These are phyloP conservation scores for Nycticorax nycticorax DNA, from an alignment of 2,113 vertebrate species.

Conservation along the genomic window DNA sequence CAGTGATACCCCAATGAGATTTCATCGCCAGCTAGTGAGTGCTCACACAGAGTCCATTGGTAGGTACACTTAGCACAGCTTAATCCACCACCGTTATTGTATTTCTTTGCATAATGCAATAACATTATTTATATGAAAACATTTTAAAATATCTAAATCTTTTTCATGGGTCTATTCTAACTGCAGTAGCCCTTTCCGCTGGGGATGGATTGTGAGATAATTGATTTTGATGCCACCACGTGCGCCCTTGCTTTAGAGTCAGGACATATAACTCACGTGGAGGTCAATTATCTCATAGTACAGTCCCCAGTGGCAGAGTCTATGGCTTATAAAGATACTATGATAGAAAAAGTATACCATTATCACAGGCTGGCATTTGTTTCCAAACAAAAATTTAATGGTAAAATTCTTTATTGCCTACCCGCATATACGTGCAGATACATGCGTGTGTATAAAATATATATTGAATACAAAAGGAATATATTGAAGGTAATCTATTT, in stretches of 20 bases:
- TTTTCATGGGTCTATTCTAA: slow-evolving; percentile 17
- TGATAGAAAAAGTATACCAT: background rate
- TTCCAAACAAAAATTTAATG: background rate
- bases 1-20: background rate
- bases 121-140: slow-evolving; percentile 17
- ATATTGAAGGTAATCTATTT: background rate
- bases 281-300: slow-evolving; percentile 56
- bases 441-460: background rate
- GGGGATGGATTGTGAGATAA: slow-evolving; percentile 29
- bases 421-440: background rate
- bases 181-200: background rate
- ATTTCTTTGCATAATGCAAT: background rate
- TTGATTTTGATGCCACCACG: slow-evolving; percentile 38
- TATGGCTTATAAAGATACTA: slow-evolving; percentile 22
- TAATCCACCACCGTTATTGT: background rate
- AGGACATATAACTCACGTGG: slow-evolving; percentile 45
- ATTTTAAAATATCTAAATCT: slow-evolving; percentile 23
- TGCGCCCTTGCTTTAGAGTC: slow-evolving; percentile 50
- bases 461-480: background rate
- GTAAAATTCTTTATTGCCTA: background rate
- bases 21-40: background rate
- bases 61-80: background rate
- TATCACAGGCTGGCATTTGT: background rate
- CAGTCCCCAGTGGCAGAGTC: slow-evolving; percentile 27
- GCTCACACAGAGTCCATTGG: background rate